Evolutionary conservation across 2,113 vertebrate genomes (phyloP).

Genomic region (Empidonax alnorum): DNA sequence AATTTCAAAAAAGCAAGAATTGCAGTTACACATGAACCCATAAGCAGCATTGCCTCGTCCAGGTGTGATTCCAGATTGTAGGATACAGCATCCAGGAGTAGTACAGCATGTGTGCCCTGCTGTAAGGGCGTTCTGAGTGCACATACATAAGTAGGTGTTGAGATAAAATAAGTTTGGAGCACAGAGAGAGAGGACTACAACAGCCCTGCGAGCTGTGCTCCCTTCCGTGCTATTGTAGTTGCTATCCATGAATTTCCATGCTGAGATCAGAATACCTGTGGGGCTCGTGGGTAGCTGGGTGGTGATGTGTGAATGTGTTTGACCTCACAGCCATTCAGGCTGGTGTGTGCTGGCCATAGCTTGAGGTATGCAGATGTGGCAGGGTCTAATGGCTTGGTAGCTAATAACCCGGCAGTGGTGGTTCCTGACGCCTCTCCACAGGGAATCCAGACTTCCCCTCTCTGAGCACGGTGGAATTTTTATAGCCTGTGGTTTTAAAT

Average conservation of each 20-base stretch:
- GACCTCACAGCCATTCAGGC: neutral
- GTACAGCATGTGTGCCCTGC: neutral
- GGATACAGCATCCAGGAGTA: neutral
- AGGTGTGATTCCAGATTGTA: neutral
- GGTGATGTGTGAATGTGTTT: neutral
- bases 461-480: conserved; percentile 18
- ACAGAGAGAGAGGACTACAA: accelerated
- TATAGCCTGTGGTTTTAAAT: conserved; percentile 51
- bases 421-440: neutral
- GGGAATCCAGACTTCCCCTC: conserved; percentile 55
- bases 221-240: neutral
- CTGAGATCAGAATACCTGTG: neutral
- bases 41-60: neutral
- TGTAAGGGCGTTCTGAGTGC: neutral
- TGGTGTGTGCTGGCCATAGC: neutral
- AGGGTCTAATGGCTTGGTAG: neutral
- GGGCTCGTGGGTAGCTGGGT: accelerated
- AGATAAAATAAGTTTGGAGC: accelerated
- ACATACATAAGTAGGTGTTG: neutral
- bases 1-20: neutral
- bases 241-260: neutral
- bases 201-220: neutral
- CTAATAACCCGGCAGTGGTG: neutral
- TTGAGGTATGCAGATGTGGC: neutral
- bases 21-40: accelerated